A percentile compares a stretch with the other conserved stretches of the same genome.
Conservation (phyloP, 2,888 invertebrate species). For the Dolichomitus sp. region DNA sequence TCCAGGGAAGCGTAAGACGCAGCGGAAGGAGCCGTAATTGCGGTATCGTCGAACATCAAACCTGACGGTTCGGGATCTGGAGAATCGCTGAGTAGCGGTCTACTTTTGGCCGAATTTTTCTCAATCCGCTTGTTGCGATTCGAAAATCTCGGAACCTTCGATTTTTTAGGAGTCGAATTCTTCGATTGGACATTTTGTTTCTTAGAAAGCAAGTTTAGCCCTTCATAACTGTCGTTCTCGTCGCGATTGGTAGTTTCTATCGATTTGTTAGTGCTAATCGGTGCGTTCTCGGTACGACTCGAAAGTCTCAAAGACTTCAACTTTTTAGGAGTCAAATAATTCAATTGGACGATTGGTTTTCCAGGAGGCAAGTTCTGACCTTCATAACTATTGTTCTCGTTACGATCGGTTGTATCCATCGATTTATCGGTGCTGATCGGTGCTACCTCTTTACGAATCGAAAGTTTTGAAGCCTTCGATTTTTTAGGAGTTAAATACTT, state of each 20-base stretch:
- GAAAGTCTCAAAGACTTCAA: neutral
- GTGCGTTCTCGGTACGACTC: too few relatives aligned
- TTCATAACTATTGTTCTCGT: neutral
- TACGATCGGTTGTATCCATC: neutral
- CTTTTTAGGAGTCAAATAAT: neutral
- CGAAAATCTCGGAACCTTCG: neutral
- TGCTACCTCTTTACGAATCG: neutral
- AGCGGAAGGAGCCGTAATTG: neutral
- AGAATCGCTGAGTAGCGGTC: conserved; percentile 16
- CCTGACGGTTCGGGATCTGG: conserved; percentile 43
- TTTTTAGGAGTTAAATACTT: neutral
- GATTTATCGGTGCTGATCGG: conserved; percentile 52
- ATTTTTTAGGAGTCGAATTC: neutral
- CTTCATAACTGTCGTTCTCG: neutral
- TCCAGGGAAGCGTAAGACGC: neutral
- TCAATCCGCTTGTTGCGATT: neutral
- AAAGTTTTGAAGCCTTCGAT: neutral
- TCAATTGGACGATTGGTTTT: neutral
- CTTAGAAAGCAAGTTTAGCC: neutral
- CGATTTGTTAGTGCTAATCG: conserved; percentile 50
- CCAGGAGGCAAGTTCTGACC: neutral
- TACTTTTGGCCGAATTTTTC: neutral
- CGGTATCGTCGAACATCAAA: conserved; percentile 47
- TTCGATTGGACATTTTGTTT: neutral
- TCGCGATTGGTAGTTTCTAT: neutral